Percentiles rank a stretch among this genome's conserved stretches.
Evolutionary conservation across 30 jellyfish, hydroid and myxozoan genomes (phyloP).

Genomic region (Aurelia coerulea): DNA sequence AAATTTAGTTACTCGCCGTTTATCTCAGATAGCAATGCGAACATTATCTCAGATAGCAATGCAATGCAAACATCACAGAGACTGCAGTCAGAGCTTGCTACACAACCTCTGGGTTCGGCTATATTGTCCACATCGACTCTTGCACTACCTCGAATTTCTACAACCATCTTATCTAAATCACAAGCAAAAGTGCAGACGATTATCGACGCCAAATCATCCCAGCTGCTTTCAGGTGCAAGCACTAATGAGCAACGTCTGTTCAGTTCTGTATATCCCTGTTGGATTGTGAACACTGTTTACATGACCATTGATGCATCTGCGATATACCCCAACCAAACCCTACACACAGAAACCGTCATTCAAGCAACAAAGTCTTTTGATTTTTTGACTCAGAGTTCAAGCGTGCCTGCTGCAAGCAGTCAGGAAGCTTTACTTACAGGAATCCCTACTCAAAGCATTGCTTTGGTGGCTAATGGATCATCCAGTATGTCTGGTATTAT

Average conservation of each 20-base stretch:
- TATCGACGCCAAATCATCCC: not conserved
- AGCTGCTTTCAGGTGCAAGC: not conserved
- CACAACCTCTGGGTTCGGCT: not conserved
- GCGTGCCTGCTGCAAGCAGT: not conserved
- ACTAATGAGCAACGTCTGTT: not conserved
- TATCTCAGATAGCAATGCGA: too few species aligned
- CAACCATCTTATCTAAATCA: too few species aligned
- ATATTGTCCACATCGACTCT: too few species aligned
- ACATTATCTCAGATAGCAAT: too few species aligned
- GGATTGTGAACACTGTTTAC: conserved; percentile 16
- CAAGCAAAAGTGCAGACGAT: not conserved
- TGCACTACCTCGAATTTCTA: too few species aligned
- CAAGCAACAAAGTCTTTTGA: not conserved
- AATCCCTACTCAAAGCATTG: too few species aligned
- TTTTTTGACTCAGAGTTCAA: not conserved
- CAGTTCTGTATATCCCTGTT: conserved; percentile 48
- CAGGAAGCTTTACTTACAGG: too few species aligned
- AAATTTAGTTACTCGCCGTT: too few species aligned
- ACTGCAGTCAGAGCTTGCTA: not conserved
- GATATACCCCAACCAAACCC: conserved; percentile 27
- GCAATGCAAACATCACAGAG: not conserved
- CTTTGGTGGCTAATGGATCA: too few species aligned
- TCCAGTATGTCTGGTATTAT: too few species aligned
- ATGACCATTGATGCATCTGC: conserved; percentile 35
- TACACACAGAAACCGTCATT: not conserved